Conservation (phyloP, 2,797 vertebrate species). For the Aeoliscus strigatus region DNA sequence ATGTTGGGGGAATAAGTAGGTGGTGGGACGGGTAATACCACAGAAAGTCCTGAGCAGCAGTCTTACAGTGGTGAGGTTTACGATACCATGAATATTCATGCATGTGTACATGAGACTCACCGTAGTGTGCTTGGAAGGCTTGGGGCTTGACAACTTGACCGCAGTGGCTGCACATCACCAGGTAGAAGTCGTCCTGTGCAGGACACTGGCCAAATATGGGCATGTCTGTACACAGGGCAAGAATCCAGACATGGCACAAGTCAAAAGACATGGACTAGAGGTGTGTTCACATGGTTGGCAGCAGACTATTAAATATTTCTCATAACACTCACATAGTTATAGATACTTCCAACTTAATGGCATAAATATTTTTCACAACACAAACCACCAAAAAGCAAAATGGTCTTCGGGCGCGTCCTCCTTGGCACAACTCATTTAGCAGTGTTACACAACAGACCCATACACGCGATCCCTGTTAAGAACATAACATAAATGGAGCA, state of each 20-base stretch:
- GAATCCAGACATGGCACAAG: constrained; percentile 24
- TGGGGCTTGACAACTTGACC: constrained; percentile 98
- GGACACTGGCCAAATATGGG: constrained; percentile 99
- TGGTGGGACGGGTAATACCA: constrained; percentile 7
- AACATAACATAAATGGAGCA: background rate
- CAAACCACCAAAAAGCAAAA: background rate
- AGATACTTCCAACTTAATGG: background rate
- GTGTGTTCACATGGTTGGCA: constrained; percentile 11
- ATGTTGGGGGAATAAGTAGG: constrained; percentile 11
- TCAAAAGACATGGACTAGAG: constrained; percentile 9
- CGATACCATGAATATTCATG: too few relatives aligned
- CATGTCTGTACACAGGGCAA: constrained; percentile 83
- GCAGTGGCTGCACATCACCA: constrained; percentile 99
- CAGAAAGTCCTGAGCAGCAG: constrained; percentile 9
- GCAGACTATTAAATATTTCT: constrained; percentile 13
- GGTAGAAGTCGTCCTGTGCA: constrained; percentile 98
- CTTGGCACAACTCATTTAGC: constrained; percentile 1
- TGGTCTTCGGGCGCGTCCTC: background rate
- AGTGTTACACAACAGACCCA: background rate
- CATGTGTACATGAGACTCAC: constrained; percentile 77
- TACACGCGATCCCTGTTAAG: background rate
- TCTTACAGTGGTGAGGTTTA: constrained; percentile 1
- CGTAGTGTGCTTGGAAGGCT: constrained; percentile 99
- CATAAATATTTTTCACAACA: constrained; percentile 1
- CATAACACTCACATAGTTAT: constrained; percentile 6